Evolutionary conservation across 2,113 vertebrate genomes (phyloP), one percentile per base, ranked within the genome.

Genomic region (Erythrocebus patas): DNA sequence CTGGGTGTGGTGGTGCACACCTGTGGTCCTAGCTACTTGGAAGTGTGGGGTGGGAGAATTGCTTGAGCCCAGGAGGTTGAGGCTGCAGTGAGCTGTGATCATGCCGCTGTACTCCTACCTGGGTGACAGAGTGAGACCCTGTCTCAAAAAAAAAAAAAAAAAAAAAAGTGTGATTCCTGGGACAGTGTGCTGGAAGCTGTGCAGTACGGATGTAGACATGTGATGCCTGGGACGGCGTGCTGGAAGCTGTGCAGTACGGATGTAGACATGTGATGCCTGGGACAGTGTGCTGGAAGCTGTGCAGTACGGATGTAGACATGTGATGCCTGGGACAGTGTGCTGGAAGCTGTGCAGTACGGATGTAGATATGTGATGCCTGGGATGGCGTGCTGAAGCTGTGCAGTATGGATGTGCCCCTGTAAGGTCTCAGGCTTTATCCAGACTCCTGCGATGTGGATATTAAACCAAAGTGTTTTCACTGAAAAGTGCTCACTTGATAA

Each of bases 401-500:
- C 12, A 13, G 23, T 45, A 2, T 57, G 23, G 13, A n/a, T 52
- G 8, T 87, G 1, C 11, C 59, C 52, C 38, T 95, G 22, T 76
- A 64, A 82, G 75, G 84, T 95, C 13, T 32, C 66, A 94, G 87
- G 57, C 35, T 89, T 96, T 89, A 50, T 75, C 22, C 43, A 59
- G 50, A 66, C 25, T 93, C 16, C 52, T 93, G 25, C 72, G 81
- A 93, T 70, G 79, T 38, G 50, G n/a, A 55, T 70, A 75, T 88
- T 82, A 87, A 89, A 90, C 14, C 40, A 10, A 78, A 95, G 20
- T 78, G n/a, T 59, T 86, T 96, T 75, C 72, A 70, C 75, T 96
- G 72, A 73, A 86, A 85, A 45, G 76, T 93, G 32, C 57, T 93
- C 38, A 86, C 55, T 73, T 83, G 48, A 11, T 91, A 83, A 61